Percentiles rank a stretch among this genome's conserved stretches.
Conservation (phyloP, 2,888 invertebrate species). For the Antheraea assamensis region DNA sequence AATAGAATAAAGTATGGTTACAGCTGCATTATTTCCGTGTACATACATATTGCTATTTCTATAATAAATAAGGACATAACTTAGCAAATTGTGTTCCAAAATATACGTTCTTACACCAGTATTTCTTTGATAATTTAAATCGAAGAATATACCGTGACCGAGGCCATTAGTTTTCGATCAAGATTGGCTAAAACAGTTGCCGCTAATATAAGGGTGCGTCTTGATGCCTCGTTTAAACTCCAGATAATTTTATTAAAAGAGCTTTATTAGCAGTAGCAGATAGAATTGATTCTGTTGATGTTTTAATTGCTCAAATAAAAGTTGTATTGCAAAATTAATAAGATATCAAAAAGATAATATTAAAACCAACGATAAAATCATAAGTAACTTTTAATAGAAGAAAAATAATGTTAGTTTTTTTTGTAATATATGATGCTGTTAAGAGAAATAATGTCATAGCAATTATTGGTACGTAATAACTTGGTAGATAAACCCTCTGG, state of each 20-base stretch:
- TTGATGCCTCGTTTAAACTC: conserved; percentile 49
- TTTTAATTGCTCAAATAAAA: neutral
- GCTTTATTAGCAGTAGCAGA: neutral
- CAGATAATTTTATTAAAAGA: neutral
- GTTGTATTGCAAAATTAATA: neutral
- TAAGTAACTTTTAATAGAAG: neutral
- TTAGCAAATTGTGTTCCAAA: neutral
- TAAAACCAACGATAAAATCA: neutral
- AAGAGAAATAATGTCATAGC: neutral
- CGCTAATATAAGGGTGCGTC: conserved; percentile 61
- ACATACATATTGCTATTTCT: neutral
- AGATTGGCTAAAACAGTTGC: conserved; percentile 63
- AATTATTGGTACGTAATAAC: neutral
- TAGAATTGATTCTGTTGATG: neutral
- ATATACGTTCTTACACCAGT: neutral
- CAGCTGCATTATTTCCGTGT: neutral
- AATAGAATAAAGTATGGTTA: neutral
- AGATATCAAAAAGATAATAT: neutral
- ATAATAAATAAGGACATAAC: neutral
- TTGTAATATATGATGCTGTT: too few species aligned
- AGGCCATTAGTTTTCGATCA: conserved; percentile 65
- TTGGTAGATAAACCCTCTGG: neutral
- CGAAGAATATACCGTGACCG: conserved; percentile 65
- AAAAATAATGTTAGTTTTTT: neutral
- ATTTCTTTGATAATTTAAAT: conserved; percentile 33